Percentiles rank a stretch among this genome's conserved stretches.
Conservation (phyloP, 1,140 invertebrate species). For the Antheraea mylitta region DNA sequence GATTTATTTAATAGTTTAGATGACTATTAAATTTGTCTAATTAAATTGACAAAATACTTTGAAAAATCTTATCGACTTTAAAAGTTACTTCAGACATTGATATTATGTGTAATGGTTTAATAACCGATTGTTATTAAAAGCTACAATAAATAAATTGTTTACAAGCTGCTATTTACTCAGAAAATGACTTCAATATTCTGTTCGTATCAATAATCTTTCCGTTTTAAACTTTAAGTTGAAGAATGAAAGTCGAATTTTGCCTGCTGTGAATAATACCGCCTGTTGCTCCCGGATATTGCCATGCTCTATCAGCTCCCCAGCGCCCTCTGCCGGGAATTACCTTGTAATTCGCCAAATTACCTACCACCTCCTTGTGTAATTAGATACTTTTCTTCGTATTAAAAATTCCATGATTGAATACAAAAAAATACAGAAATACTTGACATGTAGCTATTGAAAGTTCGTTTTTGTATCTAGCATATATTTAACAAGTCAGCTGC, state of each 20-base stretch:
- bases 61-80: neutral
- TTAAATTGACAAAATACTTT: too few species aligned
- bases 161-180: conserved; percentile 34
- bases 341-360: conserved; percentile 69
- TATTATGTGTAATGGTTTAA: neutral
- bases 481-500: neutral
- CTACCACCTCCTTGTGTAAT: conserved; percentile 54
- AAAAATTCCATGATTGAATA: neutral
- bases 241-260: conserved; percentile 2
- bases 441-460: neutral
- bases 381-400: conserved; percentile 49
- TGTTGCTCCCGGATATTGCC: conserved; percentile 67
- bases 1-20: too few species aligned
- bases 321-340: conserved; percentile 55
- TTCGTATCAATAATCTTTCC: neutral
- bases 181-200: conserved; percentile 23
- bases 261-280: conserved; percentile 29
- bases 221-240: conserved; percentile 16
- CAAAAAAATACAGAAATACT: neutral
- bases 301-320: conserved; percentile 43
- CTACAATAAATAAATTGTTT: neutral
- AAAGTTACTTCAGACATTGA: neutral
- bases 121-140: neutral
- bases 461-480: neutral
- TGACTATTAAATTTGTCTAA: too few species aligned